phyloP scores from a whole-genome alignment of 2,113 vertebrate genomes.

The Ivindomyrus marchei region DNA sequence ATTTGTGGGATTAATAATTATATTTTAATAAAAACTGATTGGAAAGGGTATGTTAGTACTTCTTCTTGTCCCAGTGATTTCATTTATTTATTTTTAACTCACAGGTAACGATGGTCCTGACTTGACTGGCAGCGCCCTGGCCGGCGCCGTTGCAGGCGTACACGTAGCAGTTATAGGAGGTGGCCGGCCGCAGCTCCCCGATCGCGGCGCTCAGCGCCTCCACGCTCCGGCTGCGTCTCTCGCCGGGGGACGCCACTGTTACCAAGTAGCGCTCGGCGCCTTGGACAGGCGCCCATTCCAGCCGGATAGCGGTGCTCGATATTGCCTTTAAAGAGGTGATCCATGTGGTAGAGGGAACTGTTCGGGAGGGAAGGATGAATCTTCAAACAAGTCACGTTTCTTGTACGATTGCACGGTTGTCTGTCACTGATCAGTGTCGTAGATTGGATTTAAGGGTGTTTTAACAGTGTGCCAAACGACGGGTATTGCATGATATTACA shows the following conservation, averaged over 20 bases:
- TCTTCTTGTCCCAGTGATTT: background rate
- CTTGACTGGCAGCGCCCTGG: constrained; percentile 38
- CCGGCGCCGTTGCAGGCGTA: constrained; percentile 57
- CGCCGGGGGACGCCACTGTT: constrained; percentile 28
- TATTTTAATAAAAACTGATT: background rate
- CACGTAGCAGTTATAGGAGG: constrained; percentile 52
- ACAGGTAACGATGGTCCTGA: constrained; percentile 53
- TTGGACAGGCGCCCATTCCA: constrained; percentile 51
- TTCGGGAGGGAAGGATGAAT: constrained; percentile 12
- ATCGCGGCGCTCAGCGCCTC: constrained; percentile 34
- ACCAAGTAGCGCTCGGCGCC: constrained; percentile 54
- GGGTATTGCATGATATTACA: background rate
- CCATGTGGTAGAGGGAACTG: constrained; percentile 56
- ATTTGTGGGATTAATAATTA: background rate
- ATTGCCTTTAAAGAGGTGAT: constrained; percentile 46
- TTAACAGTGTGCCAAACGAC: background rate
- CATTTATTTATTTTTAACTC: constrained; percentile 35
- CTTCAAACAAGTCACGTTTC: background rate
- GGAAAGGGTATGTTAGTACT: background rate
- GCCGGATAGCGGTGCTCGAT: constrained; percentile 55
- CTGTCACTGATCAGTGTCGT: background rate
- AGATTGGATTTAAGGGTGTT: background rate
- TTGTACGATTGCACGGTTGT: background rate
- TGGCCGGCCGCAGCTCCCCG: constrained; percentile 42
- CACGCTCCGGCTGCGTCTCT: constrained; percentile 37